Evolutionary conservation across 2,113 vertebrate genomes (phyloP), one percentile per base, ranked within the genome.

Genomic region (Aythya baeri): DNA sequence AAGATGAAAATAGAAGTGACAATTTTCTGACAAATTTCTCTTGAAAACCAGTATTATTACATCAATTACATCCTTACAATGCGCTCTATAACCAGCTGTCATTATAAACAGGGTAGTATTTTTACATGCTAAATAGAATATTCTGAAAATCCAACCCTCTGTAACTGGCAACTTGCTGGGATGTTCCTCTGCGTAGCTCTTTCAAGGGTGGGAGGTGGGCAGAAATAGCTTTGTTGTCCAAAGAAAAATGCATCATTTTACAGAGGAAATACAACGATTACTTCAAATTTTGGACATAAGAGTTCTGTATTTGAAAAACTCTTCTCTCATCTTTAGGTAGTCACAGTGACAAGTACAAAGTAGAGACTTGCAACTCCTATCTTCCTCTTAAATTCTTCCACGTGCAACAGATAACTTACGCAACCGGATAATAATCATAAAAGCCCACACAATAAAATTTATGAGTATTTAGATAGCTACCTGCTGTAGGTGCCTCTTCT

Each of bases 161-260:
- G 41, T 74, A 73, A 63, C 49, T 65, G 17, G 21, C 58, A 91
- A 52, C 5, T 27, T 34, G 36, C 54, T 62, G 54, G 8, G 27
- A 74, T 36, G 36, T 46, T 92, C 41, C 1, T 0, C 49, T 83
- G 78, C 7, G 6, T 13, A 38, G 38, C 13, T 46, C 46, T 55
- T 66, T 17, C 0, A 0, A 16, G 5, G 1, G 15, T 25, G 12
- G 50, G 26, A 20, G 26, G 26, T 34, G 12, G 25, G 12, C 22
- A n/a, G n/a, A 34, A 72, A 31, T 0, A 83, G 6, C 21, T 87
- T 76, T 63, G 25, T 0, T 54, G 9, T 55, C 82, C 27, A 75
- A 89, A 70, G n/a, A 36, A 78, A 83, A 85, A 11, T 1, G 2
- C 46, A 73, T 4, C 6, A 36, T 78, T 89, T 82, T 38, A 50